A percentile compares a stretch with the other conserved stretches of the same genome.
Evolutionary conservation across 2,888 invertebrate species (phyloP).

Genomic region (Ephialtes manifestator): DNA sequence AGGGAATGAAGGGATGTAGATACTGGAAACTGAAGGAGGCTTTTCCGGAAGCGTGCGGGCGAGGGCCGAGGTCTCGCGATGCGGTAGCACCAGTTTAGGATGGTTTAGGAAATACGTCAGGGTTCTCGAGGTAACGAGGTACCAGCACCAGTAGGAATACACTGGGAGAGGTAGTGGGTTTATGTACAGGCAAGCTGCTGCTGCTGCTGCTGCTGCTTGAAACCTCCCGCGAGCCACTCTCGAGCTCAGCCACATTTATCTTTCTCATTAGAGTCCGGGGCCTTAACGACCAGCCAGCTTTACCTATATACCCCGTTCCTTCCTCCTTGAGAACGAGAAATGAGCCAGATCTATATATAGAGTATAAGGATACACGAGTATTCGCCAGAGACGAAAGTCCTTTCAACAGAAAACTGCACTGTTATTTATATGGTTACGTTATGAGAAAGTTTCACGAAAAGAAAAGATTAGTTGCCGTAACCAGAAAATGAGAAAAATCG

Average conservation of each 20-base stretch:
- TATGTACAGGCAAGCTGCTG: not conserved
- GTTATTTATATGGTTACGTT: not conserved
- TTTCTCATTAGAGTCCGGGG: conserved; percentile 41
- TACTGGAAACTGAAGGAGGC: conserved; percentile 30
- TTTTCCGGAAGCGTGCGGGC: conserved; percentile 13
- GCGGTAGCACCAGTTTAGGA: conserved; percentile 33
- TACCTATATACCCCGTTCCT: not conserved
- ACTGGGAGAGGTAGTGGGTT: not conserved
- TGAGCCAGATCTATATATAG: not conserved
- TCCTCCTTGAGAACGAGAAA: conserved; percentile 29
- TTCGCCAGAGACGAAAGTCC: not conserved
- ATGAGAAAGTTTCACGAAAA: no score
- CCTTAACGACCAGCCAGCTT: conserved; percentile 39
- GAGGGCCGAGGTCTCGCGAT: conserved; percentile 13
- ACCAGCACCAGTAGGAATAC: not conserved
- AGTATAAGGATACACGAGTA: not conserved
- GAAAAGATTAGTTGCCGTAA: no score
- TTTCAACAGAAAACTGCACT: not conserved
- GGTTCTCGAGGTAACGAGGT: conserved; percentile 46
- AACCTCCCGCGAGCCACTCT: conserved; percentile 36
- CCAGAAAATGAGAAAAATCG: no score
- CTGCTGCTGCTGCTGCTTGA: conserved; percentile 17
- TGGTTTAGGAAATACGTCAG: conserved; percentile 48
- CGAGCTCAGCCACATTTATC: conserved; percentile 46
- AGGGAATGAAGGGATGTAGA: not conserved